These are phyloP conservation scores for Zeugodacus cucurbitae DNA, from an alignment of 1,140 invertebrate genomes.

Conservation along the genomic window DNA sequence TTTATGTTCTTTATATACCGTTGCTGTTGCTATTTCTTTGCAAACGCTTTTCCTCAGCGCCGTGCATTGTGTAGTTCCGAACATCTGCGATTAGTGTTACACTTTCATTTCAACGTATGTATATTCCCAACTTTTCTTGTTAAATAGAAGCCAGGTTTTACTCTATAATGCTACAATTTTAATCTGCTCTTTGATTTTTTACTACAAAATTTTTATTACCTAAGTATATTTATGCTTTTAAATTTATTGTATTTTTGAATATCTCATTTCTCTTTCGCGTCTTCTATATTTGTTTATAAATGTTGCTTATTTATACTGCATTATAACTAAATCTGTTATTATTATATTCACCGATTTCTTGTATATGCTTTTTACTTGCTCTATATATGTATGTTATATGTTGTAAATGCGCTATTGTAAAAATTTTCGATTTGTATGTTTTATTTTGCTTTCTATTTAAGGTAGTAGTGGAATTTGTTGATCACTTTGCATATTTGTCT, in stretches of 20 bases:
- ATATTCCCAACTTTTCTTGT: background rate
- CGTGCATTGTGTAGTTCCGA: background rate
- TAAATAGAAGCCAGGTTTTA: background rate
- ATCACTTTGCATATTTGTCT: conserved; percentile 24
- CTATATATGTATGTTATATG: too few species aligned
- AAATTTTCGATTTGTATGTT: conserved; percentile 1
- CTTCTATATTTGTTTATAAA: background rate
- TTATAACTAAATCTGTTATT: background rate
- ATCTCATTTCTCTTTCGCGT: background rate
- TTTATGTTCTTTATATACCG: background rate
- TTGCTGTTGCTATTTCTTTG: background rate
- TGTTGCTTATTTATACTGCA: conserved; percentile 17
- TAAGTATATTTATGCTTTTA: conserved; percentile 31
- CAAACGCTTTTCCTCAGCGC: background rate
- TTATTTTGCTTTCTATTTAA: conserved; percentile 32
- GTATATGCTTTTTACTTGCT: background rate
- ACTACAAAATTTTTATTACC: conserved; percentile 27
- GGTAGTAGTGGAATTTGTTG: conserved; percentile 35
- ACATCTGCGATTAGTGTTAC: background rate
- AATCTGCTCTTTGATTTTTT: background rate
- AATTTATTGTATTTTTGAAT: background rate
- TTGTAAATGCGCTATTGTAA: conserved; percentile 39
- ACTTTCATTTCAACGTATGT: background rate
- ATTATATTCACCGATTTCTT: conserved; percentile 8
- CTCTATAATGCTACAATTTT: background rate